Evolutionary conservation across 2,888 invertebrate species (phyloP).

Genomic region (Flabesymbios commensalis): DNA sequence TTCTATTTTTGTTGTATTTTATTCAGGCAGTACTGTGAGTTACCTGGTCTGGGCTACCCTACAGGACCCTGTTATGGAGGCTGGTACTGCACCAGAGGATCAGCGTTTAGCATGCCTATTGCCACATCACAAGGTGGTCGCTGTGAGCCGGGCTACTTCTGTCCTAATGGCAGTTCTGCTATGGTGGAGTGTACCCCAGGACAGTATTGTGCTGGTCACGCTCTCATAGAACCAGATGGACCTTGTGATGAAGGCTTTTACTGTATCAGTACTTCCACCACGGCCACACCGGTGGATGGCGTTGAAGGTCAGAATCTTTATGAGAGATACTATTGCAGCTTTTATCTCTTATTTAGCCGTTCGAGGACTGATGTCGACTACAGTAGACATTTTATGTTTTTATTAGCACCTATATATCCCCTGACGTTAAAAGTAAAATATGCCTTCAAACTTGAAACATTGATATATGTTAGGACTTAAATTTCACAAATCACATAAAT

Average conservation of each 20-base stretch:
- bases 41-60: conserved; percentile 45
- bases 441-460: too few relatives aligned
- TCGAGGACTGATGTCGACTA: too few relatives aligned
- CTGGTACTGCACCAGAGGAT: conserved; percentile 50
- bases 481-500: too few relatives aligned
- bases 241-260: conserved; percentile 48
- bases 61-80: conserved; percentile 53
- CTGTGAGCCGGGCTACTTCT: conserved; percentile 23
- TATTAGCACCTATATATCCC: too few relatives aligned
- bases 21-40: conserved; percentile 52
- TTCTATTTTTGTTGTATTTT: too few relatives aligned
- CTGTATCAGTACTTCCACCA: conserved; percentile 34
- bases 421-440: too few relatives aligned
- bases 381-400: too few relatives aligned
- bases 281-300: conserved; percentile 32
- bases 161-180: conserved; percentile 24
- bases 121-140: conserved; percentile 18
- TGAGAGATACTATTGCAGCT: too few relatives aligned
- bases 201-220: conserved; percentile 48
- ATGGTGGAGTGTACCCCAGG: conserved; percentile 47
- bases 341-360: too few relatives aligned
- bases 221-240: conserved; percentile 45
- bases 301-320: conserved; percentile 26
- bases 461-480: too few relatives aligned
- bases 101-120: conserved; percentile 40